Evolutionary conservation across 2,888 invertebrate genomes (phyloP), one percentile per base, ranked within the genome.

Genomic region (Apamea anceps): DNA sequence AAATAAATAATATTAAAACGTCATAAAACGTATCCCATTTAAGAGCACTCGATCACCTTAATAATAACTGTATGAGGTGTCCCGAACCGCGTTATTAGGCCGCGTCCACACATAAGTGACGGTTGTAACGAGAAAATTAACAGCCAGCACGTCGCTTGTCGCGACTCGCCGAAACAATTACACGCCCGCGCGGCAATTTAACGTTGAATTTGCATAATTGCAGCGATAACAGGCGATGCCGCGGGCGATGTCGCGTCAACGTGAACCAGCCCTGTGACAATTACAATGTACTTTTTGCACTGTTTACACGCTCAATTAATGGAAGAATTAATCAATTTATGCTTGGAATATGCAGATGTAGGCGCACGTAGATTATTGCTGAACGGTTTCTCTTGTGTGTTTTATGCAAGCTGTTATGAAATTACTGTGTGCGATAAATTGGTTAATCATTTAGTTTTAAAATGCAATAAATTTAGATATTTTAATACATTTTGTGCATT

Each of bases 131-230:
- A 91, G 92, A 90, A 93, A 92, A 93, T 92, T 90, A 88, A 85
- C 85, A 85, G 84, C 71, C 72, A 79, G 74, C 80, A 75, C 84
- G 83, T 85, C 86, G 86, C 80, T 81, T 80, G 79, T 85, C 85
- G 85, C 86, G 87, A 88, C 86, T 87, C 88, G 88, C 86, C 81
- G 85, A 90, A 90, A 92, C 91, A 91, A 92, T 92, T 92, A 90
- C 88, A 87, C 84, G 90, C 85, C 77, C 82, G 85, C 75, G 89
- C 92, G 91, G 93, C 91, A 95, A 95, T 95, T 95, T 95, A 90
- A 92, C 94, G 92, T 90, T 89, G 90, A 93, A 95, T 96, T 95
- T 95, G 94, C 96, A 96, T 96, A 95, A 95, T 95, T 94, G 91
- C 88, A 76, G 85, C 92, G 93, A 92, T 92, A 93, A 94, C 95